Base-by-base conservation (phyloP, 2,113 vertebrate species). In the Gymnorhina tibicen region DNA sequence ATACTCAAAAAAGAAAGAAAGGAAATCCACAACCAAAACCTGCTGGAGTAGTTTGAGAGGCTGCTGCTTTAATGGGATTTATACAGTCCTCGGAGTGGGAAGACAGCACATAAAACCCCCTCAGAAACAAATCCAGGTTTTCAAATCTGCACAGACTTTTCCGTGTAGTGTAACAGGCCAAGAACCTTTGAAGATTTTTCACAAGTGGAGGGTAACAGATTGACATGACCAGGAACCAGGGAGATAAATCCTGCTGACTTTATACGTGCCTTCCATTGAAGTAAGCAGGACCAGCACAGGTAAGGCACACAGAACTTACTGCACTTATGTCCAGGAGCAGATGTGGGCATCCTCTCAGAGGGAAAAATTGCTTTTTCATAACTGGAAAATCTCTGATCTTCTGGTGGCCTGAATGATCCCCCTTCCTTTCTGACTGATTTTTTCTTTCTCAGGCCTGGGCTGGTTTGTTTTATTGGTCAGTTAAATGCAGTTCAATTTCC, bases 61-160 rank as follows among this genome's bases (percentile, higher is more conserved):
- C 55, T 88, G 85, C 58, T 92, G 73, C 96, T 97, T 96, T 93
- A 95, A 96, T 79, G 88, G 74, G 67, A 97, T 97, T 97, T 96
- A 52, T 75, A 79, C 42, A 97, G 16, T 89, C 77, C 83, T 93
- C 15, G 1, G 75, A 93, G 86, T 59, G 72, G 93, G 77, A 84
- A 46, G 16, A 53, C 17, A 72, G 77, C 56, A 75, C 26, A 73
- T 15, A 93, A 39, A 93, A 81, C 68, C 73, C 23, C 17, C 76
- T 90, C 76, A 93, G 92, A 96, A 97, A 96, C 46, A 95, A 92
- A 93, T 79, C 83, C 82, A 73, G 59, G 49, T 79, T 90, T 92
- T 83, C 92, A 84, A 75, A 96, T 72, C 62, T 80, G 67, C 87
- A 87, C 52, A 74, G 16, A 18, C 13, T 84, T 84, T 78, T 49